phyloP scores from a whole-genome alignment of 2,797 vertebrate genomes.

The Gymnothorax javanicus region DNA sequence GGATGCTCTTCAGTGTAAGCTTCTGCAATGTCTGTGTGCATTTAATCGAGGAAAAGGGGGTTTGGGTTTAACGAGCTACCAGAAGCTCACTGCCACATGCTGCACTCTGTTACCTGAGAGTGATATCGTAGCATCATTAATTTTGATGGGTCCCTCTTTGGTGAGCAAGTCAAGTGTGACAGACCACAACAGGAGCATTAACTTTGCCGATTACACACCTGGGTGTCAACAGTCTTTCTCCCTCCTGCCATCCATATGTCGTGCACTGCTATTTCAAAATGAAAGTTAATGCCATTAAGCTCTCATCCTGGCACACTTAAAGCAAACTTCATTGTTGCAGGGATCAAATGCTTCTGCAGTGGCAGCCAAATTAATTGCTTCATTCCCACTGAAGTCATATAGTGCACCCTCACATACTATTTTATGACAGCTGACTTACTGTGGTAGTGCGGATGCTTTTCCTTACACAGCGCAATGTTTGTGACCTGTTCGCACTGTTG shows the following conservation, averaged over 20 bases:
- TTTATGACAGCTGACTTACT: not conserved
- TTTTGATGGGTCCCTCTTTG: slow-evolving; percentile 23
- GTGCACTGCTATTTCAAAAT: not conserved
- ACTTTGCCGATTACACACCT: slow-evolving; percentile 6
- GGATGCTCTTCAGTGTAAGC: not conserved
- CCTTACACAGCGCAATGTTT: not conserved
- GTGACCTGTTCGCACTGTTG: not conserved
- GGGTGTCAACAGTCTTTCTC: not conserved
- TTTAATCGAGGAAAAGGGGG: not conserved
- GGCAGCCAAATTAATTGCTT: not conserved
- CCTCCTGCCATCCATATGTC: not conserved
- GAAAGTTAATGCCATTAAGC: not conserved
- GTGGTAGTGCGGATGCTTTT: not conserved
- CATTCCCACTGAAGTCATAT: not conserved
- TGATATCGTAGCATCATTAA: slow-evolving; percentile 12
- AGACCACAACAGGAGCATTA: slow-evolving; percentile 10
- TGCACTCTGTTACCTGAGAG: slow-evolving; percentile 5
- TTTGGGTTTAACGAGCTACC: not conserved
- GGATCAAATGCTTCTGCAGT: not conserved
- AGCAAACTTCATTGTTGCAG: not conserved
- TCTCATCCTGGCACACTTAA: not conserved
- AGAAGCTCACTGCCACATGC: not conserved
- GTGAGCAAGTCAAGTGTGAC: slow-evolving; percentile 24
- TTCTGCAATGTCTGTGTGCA: not conserved
- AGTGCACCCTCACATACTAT: not conserved